These are phyloP conservation scores for Indicator indicator DNA, from an alignment of 2,113 vertebrate species.

Conservation along the genomic window DNA sequence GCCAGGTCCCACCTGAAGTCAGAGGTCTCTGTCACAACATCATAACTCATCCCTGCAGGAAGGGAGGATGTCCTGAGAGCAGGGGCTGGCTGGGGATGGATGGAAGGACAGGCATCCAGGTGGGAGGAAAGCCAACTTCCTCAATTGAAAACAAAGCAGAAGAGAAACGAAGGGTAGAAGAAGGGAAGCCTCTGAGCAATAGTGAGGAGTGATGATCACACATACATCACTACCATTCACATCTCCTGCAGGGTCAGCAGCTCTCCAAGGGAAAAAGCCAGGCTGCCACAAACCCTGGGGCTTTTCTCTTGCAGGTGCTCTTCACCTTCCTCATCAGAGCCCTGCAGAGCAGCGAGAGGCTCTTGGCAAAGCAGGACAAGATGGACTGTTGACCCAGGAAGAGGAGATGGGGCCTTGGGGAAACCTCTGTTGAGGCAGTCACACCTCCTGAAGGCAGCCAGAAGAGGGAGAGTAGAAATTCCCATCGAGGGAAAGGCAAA, in stretches of 20 bases:
- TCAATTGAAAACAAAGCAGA: neutral
- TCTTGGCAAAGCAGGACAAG: neutral
- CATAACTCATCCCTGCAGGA: neutral
- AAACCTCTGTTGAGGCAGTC: neutral
- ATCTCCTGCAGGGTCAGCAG: neutral
- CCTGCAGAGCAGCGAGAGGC: neutral
- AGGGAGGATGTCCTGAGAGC: neutral
- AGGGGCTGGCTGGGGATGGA: neutral
- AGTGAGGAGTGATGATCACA: rapidly evolving
- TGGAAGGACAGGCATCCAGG: neutral
- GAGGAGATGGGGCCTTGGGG: neutral
- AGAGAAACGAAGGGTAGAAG: neutral
- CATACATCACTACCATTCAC: neutral
- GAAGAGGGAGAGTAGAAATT: neutral
- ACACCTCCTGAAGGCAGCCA: neutral
- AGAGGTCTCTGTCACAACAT: neutral
- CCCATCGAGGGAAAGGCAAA: neutral
- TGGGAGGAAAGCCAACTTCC: neutral
- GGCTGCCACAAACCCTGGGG: neutral
- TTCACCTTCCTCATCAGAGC: neutral
- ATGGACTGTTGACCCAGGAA: conserved; percentile 16
- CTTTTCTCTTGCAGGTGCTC: neutral
- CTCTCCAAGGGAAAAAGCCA: neutral
- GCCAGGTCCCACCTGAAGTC: neutral
- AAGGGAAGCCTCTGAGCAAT: neutral